Conservation (phyloP, 1,140 invertebrate genomes). For the Zaprionus inermis region DNA sequence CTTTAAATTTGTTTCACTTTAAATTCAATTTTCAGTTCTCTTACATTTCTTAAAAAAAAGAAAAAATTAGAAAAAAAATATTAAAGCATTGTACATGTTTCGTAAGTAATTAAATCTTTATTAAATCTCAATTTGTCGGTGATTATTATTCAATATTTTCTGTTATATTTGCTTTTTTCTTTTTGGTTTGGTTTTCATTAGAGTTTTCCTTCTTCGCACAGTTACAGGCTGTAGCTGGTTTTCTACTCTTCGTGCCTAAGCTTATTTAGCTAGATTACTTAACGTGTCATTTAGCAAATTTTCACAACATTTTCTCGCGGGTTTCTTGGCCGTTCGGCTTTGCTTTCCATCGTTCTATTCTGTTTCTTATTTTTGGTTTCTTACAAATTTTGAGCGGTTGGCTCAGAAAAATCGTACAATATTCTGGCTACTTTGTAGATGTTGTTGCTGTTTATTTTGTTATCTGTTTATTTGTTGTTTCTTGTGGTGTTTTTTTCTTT, state of each 20-base stretch:
- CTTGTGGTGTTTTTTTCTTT: conserved; percentile 34
- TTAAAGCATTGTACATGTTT: conserved; percentile 13
- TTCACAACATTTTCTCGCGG: conserved; percentile 34
- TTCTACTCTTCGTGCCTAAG: conserved; percentile 42
- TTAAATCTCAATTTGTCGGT: conserved; percentile 81
- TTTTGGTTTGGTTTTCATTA: conserved; percentile 30
- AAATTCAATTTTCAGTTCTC: neutral
- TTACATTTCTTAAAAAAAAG: neutral
- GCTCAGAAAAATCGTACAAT: conserved; percentile 31
- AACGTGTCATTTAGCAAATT: conserved; percentile 45
- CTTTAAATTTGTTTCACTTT: neutral
- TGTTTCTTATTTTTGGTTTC: conserved; percentile 2
- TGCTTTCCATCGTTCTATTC: conserved; percentile 17
- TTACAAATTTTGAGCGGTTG: conserved; percentile 18
- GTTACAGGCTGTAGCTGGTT: conserved; percentile 17
- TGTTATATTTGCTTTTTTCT: conserved; percentile 35
- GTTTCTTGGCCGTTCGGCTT: conserved; percentile 7
- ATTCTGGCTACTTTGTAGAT: conserved; percentile 34
- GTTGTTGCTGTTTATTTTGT: conserved; percentile 18
- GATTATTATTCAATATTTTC: conserved; percentile 79
- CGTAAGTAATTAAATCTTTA: conserved; percentile 81
- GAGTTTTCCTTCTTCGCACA: conserved; percentile 26
- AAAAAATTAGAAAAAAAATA: conserved; percentile 3
- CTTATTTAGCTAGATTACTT: conserved; percentile 65
- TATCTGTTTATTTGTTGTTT: neutral